Base-by-base conservation (phyloP, 2,888 invertebrate species). In the Hyles lineata region DNA sequence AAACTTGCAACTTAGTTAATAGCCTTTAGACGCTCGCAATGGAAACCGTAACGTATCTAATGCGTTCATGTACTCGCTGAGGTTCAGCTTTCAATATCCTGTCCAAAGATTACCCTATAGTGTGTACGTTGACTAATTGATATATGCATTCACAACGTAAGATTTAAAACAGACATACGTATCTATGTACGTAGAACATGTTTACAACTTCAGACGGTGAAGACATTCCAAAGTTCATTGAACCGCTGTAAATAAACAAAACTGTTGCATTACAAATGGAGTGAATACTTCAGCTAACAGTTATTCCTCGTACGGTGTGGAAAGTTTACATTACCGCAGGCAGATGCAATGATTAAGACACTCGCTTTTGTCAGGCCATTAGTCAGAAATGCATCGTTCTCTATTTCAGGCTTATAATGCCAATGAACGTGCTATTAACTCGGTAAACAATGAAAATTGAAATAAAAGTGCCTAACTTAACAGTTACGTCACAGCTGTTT, bases 1-100 rank as follows among this genome's bases (percentile, higher is more conserved):
- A 89, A 91, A 90, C 90, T 87, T 85, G 86, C 85, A 91, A 92
- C 91, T 92, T 91, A 87, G 90, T 90, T 92, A 92, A 93, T 92
- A 92, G 92, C 89, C 89, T 89, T 91, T 89, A 88, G 89, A 88
- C 86, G 86, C 89, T 90, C 87, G 87, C 83, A 82, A 80, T 80
- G 83, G 85, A 87, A 87, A 89, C 67, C 84, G 82, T 85, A 85
- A 80, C 82, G 78, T 82, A 82, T 80, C 83, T 80, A 83, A 80
- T 76, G 72, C 78, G 81, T 82, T 81, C 83, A 81, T 79, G 83
- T 85, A 43, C 23, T 85, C 80, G 82, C 86, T 87, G 84, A 83
- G 82, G 85, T 82, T 85, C 81, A 81, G 80, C 80, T 82, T 82
- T 77, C 80, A 78, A 72, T 72, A 70, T 73, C 62, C 52, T 35